Conservation (phyloP, 1,140 invertebrate genomes). For the Bombus difficillimus region DNA sequence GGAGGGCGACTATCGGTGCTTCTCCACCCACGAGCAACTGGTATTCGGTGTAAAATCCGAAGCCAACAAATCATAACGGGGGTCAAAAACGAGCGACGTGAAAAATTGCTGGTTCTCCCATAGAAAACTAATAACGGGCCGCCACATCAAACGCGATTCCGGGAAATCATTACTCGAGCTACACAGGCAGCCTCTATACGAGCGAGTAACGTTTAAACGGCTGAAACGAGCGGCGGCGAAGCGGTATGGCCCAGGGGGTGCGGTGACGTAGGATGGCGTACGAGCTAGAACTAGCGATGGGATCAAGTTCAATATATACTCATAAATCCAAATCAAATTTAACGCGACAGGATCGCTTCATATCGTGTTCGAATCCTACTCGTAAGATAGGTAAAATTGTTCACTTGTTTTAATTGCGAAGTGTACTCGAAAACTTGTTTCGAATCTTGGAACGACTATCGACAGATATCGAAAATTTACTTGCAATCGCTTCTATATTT, state of each 20-base stretch:
- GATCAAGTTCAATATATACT: too few relatives aligned
- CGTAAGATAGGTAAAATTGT: too few relatives aligned
- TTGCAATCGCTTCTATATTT: too few relatives aligned
- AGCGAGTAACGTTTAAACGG: slow-evolving; percentile 59
- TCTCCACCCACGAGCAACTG: not conserved
- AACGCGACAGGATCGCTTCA: too few relatives aligned
- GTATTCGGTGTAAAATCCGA: slow-evolving; percentile 46
- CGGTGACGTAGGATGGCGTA: not conserved
- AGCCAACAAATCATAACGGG: slow-evolving; percentile 67
- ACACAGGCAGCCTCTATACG: slow-evolving; percentile 49
- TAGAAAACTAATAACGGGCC: slow-evolving; percentile 73
- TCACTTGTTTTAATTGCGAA: too few relatives aligned
- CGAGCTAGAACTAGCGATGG: too few relatives aligned
- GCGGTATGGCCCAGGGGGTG: not conserved
- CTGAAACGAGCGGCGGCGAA: slow-evolving; percentile 20
- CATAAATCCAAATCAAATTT: too few relatives aligned
- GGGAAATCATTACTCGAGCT: slow-evolving; percentile 71
- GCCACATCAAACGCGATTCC: slow-evolving; percentile 73
- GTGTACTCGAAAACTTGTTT: too few relatives aligned
- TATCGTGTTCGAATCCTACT: too few relatives aligned
- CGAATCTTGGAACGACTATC: too few relatives aligned
- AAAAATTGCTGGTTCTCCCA: slow-evolving; percentile 68
- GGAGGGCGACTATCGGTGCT: not conserved
- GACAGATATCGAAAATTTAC: too few relatives aligned
- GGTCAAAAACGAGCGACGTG: slow-evolving; percentile 56